Evolutionary conservation across 2,797 vertebrate species (phyloP).

Genomic region (Leuciscus waleckii): DNA sequence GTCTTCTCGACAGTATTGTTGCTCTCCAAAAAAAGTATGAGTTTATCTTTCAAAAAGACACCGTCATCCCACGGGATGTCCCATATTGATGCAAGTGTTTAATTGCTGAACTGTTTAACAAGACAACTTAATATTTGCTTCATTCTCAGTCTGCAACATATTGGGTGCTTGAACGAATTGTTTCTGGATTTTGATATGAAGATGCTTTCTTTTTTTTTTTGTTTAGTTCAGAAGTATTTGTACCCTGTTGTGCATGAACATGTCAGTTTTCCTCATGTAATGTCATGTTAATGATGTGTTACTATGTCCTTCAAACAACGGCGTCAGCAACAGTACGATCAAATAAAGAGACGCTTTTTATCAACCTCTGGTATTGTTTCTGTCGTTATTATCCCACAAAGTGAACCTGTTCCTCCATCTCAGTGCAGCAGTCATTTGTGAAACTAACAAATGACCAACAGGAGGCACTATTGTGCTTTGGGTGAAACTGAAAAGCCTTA

Average conservation of each 20-base stretch:
- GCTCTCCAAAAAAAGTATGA: not conserved
- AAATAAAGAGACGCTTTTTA: conserved; percentile 20
- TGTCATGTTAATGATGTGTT: conserved; percentile 54
- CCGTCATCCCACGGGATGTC: not conserved
- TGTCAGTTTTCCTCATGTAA: conserved; percentile 48
- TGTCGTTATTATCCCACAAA: not conserved
- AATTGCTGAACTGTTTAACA: not conserved
- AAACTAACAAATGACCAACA: not conserved
- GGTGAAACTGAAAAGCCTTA: not conserved
- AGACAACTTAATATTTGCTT: not conserved
- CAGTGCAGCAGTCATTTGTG: conserved; percentile 5
- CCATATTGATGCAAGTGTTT: not conserved
- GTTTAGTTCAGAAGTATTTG: conserved; percentile 39
- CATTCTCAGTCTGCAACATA: not conserved
- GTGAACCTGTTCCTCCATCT: not conserved
- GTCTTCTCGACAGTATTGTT: not conserved
- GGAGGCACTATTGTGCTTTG: not conserved
- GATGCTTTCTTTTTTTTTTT: conserved; percentile 13
- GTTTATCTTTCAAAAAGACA: not conserved
- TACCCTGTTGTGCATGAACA: conserved; percentile 55
- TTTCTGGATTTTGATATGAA: not conserved
- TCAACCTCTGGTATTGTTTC: not conserved
- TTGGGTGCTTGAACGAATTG: not conserved
- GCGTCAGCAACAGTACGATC: not conserved
- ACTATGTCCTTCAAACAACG: conserved; percentile 31